Conservation (phyloP, 1,140 invertebrate genomes). For the Caenorhabditis remanei region DNA sequence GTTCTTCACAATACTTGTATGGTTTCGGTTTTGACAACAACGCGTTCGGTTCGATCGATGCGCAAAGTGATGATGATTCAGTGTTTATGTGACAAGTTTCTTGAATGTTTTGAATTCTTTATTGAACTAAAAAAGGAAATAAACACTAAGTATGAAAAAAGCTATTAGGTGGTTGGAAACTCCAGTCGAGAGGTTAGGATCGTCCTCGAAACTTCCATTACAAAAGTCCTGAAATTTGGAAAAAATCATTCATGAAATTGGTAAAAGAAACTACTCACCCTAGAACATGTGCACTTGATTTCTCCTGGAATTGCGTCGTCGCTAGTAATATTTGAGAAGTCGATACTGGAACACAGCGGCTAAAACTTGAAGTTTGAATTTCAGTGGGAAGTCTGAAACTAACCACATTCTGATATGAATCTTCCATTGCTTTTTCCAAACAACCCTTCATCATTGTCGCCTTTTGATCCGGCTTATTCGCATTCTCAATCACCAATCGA, state of each 20-base stretch:
- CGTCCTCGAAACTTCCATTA: slow-evolving; percentile 41
- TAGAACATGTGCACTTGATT: slow-evolving; percentile 35
- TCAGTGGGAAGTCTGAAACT: neutral
- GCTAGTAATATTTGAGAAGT: slow-evolving; percentile 33
- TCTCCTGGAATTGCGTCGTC: slow-evolving; percentile 6
- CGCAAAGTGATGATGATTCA: slow-evolving; percentile 28
- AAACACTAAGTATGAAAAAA: neutral
- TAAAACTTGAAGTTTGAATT: neutral
- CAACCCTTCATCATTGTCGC: slow-evolving; percentile 37
- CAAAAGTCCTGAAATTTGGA: slow-evolving; percentile 13
- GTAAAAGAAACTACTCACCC: neutral
- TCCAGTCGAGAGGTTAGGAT: neutral
- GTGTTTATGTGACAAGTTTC: slow-evolving; percentile 9
- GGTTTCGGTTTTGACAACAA: slow-evolving; percentile 46
- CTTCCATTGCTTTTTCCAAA: slow-evolving; percentile 24
- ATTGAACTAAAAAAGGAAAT: neutral
- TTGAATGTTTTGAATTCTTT: too few relatives aligned
- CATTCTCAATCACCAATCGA: slow-evolving; percentile 26
- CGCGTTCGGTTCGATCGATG: slow-evolving; percentile 1
- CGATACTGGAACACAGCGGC: neutral
- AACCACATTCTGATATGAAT: slow-evolving; percentile 16
- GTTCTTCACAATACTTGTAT: slow-evolving; percentile 42
- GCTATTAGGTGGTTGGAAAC: neutral
- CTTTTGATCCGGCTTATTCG: slow-evolving; percentile 23
- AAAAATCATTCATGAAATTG: neutral